Conservation (phyloP, 2,113 vertebrate genomes). For the Podilymbus podiceps region DNA sequence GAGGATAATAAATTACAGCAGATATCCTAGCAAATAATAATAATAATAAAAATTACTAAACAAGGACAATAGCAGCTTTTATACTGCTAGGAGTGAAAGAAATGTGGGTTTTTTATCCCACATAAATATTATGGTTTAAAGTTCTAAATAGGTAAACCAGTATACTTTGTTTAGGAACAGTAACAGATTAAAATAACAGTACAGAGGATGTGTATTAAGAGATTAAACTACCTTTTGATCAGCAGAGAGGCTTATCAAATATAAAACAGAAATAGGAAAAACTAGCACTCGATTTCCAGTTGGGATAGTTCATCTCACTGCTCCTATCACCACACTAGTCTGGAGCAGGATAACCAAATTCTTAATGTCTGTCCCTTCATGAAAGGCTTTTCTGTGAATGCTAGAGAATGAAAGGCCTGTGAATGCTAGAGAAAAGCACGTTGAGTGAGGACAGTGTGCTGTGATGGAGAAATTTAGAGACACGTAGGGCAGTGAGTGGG, state of each 20-base stretch:
- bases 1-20: neutral
- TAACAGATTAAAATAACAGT: neutral
- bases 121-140: neutral
- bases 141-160: neutral
- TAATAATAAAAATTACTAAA: neutral
- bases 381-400: neutral
- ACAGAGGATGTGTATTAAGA: neutral
- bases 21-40: neutral
- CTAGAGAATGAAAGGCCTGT: neutral
- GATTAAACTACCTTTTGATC: neutral
- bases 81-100: neutral
- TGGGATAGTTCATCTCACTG: neutral
- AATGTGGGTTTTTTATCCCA: neutral
- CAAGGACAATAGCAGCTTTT: neutral
- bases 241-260: neutral
- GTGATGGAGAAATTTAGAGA: neutral
- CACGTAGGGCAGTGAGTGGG: fast-evolving
- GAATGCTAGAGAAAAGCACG: neutral
- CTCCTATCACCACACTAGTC: neutral
- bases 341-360: neutral
- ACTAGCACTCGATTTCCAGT: neutral
- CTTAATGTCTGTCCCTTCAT: fast-evolving
- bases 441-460: neutral
- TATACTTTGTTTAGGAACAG: neutral
- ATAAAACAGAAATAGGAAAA: neutral